A percentile compares a stretch with the other conserved stretches of the same genome.
These are phyloP conservation scores for Puffinus mauretanicus DNA, from an alignment of 2,113 vertebrate species.

Conservation along the genomic window DNA sequence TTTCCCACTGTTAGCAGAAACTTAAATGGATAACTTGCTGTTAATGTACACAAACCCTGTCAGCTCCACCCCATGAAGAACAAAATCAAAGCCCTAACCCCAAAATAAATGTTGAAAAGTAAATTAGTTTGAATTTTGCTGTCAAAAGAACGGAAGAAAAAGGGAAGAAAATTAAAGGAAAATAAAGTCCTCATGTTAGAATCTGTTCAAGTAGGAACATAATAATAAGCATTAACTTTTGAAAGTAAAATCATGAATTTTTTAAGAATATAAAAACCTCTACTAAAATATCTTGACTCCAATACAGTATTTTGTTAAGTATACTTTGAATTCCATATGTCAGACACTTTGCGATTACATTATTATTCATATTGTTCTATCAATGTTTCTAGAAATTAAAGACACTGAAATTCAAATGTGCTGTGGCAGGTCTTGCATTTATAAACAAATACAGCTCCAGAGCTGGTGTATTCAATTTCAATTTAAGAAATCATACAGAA, in stretches of 20 bases:
- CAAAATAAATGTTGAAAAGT: neutral
- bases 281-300: neutral
- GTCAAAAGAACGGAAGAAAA: neutral
- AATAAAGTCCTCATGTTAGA: neutral
- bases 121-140: neutral
- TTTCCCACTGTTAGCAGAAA: neutral
- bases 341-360: neutral
- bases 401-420: neutral
- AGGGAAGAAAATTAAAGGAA: neutral
- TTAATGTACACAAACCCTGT: neutral
- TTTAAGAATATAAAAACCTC: neutral
- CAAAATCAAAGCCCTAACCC: neutral
- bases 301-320: neutral
- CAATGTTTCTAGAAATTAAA: neutral
- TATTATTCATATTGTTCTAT: neutral
- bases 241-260: neutral
- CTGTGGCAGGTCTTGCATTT: neutral
- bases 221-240: neutral
- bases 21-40: neutral
- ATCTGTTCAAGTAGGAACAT: neutral
- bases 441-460: neutral
- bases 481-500: neutral
- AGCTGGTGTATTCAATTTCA: neutral
- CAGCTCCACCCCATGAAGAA: neutral
- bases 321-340: neutral